Conservation (phyloP, 2,888 invertebrate genomes). For the Alcis repandata region DNA sequence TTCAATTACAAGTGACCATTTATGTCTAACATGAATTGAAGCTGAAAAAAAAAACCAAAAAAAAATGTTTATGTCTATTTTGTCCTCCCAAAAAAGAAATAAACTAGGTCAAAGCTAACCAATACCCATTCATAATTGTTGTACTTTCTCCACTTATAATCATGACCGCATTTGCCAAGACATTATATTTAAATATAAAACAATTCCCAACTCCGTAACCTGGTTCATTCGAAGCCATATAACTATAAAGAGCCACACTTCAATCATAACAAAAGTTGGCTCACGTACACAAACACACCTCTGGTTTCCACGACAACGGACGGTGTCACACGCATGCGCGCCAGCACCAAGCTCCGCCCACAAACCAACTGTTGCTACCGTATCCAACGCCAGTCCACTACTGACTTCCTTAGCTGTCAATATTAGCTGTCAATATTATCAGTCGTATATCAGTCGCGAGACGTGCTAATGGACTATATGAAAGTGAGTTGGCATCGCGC, state of each 20-base stretch:
- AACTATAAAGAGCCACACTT: slow-evolving; percentile 56
- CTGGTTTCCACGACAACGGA: slow-evolving; percentile 82
- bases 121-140: no score
- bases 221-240: slow-evolving; percentile 40
- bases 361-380: slow-evolving; percentile 81
- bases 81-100: no score
- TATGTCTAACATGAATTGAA: no score
- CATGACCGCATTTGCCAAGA: background rate
- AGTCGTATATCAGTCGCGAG: slow-evolving; percentile 28
- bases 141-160: no score
- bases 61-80: no score
- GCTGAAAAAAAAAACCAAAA: no score
- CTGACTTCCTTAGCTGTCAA: slow-evolving; percentile 64
- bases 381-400: slow-evolving; percentile 72
- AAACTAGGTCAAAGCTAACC: no score
- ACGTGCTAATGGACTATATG: slow-evolving; percentile 36
- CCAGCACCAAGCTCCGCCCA: slow-evolving; percentile 71
- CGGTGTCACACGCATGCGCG: slow-evolving; percentile 74
- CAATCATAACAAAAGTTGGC: slow-evolving; percentile 42
- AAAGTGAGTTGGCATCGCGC: slow-evolving; percentile 40
- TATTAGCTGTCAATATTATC: slow-evolving; percentile 46
- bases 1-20: no score
- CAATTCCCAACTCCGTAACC: slow-evolving; percentile 11
- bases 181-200: slow-evolving; percentile 15
- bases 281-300: slow-evolving; percentile 75